phyloP scores from a whole-genome alignment of 2,797 vertebrate genomes.

The Yasuhikotakia modesta region DNA sequence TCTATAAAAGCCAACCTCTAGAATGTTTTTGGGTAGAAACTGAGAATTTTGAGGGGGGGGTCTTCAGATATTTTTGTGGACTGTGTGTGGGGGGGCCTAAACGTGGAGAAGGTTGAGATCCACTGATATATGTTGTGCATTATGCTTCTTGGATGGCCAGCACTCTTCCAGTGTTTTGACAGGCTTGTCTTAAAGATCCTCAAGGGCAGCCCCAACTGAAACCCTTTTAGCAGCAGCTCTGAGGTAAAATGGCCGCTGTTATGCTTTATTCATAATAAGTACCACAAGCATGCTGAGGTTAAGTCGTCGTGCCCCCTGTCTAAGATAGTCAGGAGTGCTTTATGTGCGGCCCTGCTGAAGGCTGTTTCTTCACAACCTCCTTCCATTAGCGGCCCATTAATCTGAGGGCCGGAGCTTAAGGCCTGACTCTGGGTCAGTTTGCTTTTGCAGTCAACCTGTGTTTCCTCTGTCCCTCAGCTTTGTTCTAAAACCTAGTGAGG shows the following conservation, averaged over 20 bases:
- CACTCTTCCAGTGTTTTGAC: conserved; percentile 19
- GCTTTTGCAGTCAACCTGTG: conserved; percentile 71
- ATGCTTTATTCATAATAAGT: conserved; percentile 40
- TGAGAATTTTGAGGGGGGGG: too few relatives aligned
- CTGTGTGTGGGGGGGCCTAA: too few relatives aligned
- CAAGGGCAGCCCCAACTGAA: neutral
- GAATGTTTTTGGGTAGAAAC: too few relatives aligned
- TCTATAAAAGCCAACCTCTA: too few relatives aligned
- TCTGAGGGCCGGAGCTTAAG: conserved; percentile 60
- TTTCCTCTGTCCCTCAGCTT: conserved; percentile 54
- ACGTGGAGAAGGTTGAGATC: too few relatives aligned
- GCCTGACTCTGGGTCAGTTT: conserved; percentile 70
- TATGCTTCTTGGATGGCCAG: neutral
- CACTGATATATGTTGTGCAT: too few relatives aligned
- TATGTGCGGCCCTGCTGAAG: conserved; percentile 53
- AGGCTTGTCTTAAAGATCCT: conserved; percentile 1
- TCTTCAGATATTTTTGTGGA: too few relatives aligned
- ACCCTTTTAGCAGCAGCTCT: conserved; percentile 6
- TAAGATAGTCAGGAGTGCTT: conserved; percentile 58
- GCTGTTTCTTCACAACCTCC: conserved; percentile 62
- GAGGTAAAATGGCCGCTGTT: conserved; percentile 13
- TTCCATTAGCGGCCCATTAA: conserved; percentile 66
- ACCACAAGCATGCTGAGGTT: conserved; percentile 13
- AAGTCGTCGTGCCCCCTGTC: conserved; percentile 38
- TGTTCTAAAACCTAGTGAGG: neutral